A percentile compares a stretch with the other conserved stretches of the same genome.
Conservation (phyloP, 2,888 invertebrate species). For the Lochmaea capreae region DNA sequence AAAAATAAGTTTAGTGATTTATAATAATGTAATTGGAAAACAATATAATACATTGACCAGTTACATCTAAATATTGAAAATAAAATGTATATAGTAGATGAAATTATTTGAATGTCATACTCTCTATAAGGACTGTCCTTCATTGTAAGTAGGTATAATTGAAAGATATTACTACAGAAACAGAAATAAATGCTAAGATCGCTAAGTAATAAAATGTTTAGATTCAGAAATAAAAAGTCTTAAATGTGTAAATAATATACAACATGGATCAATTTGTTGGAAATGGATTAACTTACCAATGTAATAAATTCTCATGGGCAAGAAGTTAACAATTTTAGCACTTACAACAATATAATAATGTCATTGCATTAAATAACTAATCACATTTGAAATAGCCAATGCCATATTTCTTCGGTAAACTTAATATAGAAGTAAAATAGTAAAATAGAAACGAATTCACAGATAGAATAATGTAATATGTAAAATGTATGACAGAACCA, state of each 20-base stretch:
- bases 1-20: neutral
- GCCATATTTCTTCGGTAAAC: neutral
- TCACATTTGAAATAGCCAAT: neutral
- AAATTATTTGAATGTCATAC: neutral
- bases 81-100: neutral
- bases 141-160: conserved; percentile 3
- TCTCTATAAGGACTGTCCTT: conserved; percentile 10
- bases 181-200: neutral
- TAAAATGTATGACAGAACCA: neutral
- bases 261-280: neutral
- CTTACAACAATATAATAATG: neutral
- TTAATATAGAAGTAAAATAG: neutral
- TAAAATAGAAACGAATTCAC: neutral
- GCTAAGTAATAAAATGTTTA: neutral
- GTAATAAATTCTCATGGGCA: conserved; percentile 5
- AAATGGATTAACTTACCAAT: neutral
- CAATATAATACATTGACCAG: neutral
- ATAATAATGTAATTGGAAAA: neutral
- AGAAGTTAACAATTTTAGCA: neutral
- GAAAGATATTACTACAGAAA: neutral
- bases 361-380: conserved; percentile 1
- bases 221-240: neutral
- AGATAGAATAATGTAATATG: neutral
- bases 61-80: neutral
- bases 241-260: neutral